These are phyloP conservation scores for Chymomyza fuscimana DNA, from an alignment of 2,888 invertebrate genomes.

Conservation along the genomic window DNA sequence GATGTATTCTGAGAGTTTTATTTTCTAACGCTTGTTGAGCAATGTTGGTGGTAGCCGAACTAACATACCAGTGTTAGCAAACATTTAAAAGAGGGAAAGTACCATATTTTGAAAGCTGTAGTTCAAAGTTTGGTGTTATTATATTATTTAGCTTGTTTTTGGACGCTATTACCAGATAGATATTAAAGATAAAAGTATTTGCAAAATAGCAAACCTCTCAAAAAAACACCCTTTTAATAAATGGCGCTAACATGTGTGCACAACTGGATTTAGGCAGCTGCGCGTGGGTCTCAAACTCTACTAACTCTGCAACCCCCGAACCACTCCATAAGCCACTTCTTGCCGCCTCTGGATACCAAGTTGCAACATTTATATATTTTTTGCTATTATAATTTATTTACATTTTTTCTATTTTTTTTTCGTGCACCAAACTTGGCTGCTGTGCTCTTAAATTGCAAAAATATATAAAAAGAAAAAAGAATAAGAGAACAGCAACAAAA, in stretches of 20 bases:
- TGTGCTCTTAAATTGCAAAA: conserved; percentile 8
- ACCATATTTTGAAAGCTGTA: no score
- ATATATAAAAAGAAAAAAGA: conserved; percentile 10
- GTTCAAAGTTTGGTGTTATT: no score
- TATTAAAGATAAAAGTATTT: no score
- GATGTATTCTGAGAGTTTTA: no score
- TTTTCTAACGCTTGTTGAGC: no score
- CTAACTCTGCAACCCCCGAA: neutral
- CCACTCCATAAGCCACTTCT: neutral
- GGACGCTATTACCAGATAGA: no score
- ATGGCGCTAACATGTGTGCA: neutral
- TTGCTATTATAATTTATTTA: conserved; percentile 1
- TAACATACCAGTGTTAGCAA: no score
- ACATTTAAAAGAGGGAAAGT: no score
- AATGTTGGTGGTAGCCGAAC: no score
- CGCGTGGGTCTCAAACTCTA: conserved; percentile 44
- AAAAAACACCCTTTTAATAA: no score
- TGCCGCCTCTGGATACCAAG: neutral
- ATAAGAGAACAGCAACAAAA: conserved; percentile 7
- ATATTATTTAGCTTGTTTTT: no score
- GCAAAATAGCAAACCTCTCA: no score
- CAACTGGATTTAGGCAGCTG: conserved; percentile 51
- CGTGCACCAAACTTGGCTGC: conserved; percentile 36
- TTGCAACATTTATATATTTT: conserved; percentile 19
- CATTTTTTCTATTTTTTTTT: conserved; percentile 8